Conservation (phyloP, 2,797 vertebrate species). For the Discoglossus pictus region DNA sequence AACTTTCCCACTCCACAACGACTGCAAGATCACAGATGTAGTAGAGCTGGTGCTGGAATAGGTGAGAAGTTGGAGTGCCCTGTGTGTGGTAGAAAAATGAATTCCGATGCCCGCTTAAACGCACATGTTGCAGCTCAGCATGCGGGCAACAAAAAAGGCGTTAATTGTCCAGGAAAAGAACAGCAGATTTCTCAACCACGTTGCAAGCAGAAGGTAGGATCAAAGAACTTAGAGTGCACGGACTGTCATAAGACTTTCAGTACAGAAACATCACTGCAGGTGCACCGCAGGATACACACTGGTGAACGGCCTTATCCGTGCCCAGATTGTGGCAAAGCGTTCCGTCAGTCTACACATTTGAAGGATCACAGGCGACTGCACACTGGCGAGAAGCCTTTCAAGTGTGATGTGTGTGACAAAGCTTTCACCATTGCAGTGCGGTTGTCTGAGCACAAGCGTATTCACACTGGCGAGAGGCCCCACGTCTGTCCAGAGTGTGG, state of each 20-base stretch:
- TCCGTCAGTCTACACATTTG: constrained; percentile 68
- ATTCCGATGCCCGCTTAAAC: constrained; percentile 78
- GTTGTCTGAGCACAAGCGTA: constrained; percentile 87
- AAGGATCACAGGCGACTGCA: constrained; percentile 69
- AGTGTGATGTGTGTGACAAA: constrained; percentile 87
- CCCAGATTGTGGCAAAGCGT: constrained; percentile 67
- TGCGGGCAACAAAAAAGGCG: not conserved
- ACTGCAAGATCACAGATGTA: constrained; percentile 82
- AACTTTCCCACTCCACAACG: constrained; percentile 81
- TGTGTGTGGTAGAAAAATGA: constrained; percentile 65
- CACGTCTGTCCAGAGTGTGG: constrained; percentile 77
- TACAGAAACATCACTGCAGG: constrained; percentile 68
- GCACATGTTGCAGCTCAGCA: constrained; percentile 69
- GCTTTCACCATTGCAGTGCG: constrained; percentile 87
- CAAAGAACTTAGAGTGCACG: constrained; percentile 58
- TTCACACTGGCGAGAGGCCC: constrained; percentile 86
- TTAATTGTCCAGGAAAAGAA: not conserved
- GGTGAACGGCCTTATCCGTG: constrained; percentile 66
- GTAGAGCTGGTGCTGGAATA: constrained; percentile 69
- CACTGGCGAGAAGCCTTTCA: constrained; percentile 77
- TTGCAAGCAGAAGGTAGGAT: constrained; percentile 27
- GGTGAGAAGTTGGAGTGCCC: constrained; percentile 75
- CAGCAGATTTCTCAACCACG: not conserved
- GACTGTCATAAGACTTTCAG: constrained; percentile 72
- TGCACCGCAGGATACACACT: constrained; percentile 67